phyloP scores from a whole-genome alignment of 2,113 vertebrate species.

The Conger conger region DNA sequence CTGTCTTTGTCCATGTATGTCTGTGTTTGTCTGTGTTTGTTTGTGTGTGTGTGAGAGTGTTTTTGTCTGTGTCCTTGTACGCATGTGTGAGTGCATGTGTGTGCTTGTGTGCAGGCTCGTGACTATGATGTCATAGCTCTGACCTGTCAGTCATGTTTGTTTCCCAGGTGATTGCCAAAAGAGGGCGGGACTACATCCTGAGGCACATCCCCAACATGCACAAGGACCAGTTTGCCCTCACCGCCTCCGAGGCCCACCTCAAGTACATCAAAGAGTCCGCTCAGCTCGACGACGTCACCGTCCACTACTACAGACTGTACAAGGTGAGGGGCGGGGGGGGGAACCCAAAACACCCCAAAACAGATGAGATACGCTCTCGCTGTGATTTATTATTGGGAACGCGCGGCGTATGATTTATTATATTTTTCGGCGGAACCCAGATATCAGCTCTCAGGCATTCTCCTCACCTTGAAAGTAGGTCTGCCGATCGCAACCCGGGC shows the following conservation, averaged over 20 bases:
- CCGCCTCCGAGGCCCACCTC: constrained; percentile 89
- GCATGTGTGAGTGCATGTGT: not conserved
- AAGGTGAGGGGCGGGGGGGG: constrained; percentile 75
- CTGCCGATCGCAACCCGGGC: not conserved
- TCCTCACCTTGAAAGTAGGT: not conserved
- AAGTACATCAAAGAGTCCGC: constrained; percentile 97
- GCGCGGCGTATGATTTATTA: no score
- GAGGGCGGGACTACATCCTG: constrained; percentile 94
- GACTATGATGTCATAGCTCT: not conserved
- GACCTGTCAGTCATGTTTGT: not conserved
- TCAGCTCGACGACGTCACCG: constrained; percentile 90
- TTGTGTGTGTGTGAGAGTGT: no score
- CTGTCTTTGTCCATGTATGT: not conserved
- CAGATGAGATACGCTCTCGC: not conserved
- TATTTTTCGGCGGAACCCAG: not conserved
- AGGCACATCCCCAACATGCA: constrained; percentile 98
- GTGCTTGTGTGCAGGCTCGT: not conserved
- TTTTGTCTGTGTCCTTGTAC: not conserved
- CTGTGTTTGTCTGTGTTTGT: not conserved
- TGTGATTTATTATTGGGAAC: not conserved
- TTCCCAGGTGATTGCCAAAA: constrained; percentile 89
- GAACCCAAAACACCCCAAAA: not conserved
- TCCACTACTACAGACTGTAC: constrained; percentile 94
- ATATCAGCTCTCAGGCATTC: not conserved
- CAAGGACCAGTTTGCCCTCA: constrained; percentile 97